Conservation (phyloP, 2,113 vertebrate genomes). For the Oreocharis arfaki region DNA sequence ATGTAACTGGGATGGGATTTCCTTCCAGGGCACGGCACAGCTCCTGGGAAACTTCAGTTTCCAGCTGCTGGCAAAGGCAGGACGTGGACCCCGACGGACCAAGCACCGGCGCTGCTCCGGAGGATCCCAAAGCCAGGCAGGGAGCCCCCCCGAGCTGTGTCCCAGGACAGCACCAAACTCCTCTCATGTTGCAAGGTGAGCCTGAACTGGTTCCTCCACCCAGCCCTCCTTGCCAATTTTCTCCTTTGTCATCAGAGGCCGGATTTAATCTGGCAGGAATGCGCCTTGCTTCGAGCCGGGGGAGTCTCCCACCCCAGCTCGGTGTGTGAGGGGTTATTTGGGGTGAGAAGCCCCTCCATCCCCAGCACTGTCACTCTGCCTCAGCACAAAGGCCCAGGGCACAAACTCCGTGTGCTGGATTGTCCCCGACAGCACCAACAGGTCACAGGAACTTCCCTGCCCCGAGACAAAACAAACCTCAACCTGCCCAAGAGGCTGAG, state of each 20-base stretch:
- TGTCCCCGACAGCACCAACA: no score
- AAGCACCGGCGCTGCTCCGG: accelerated
- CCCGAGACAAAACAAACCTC: no score
- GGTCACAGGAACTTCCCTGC: no score
- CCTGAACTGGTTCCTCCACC: slow-evolving; percentile 58
- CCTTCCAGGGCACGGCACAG: not conserved
- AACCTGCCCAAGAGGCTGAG: no score
- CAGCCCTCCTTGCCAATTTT: slow-evolving; percentile 58
- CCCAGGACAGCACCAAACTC: not conserved
- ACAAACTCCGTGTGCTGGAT: accelerated
- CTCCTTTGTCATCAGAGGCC: slow-evolving; percentile 53
- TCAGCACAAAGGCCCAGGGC: accelerated
- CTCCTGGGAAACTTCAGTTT: not conserved
- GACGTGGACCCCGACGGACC: accelerated
- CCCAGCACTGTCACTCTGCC: not conserved
- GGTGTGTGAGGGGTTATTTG: accelerated
- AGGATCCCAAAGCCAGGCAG: not conserved
- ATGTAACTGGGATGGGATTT: not conserved
- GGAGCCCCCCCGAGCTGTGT: not conserved
- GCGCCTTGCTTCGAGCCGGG: not conserved
- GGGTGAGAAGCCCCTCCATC: not conserved
- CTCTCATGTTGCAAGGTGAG: slow-evolving; percentile 61
- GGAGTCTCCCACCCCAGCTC: not conserved
- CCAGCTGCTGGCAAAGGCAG: not conserved
- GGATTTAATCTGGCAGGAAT: slow-evolving; percentile 60